phyloP scores from a whole-genome alignment of 2,888 invertebrate species.

The Pristionchus arcanus region DNA sequence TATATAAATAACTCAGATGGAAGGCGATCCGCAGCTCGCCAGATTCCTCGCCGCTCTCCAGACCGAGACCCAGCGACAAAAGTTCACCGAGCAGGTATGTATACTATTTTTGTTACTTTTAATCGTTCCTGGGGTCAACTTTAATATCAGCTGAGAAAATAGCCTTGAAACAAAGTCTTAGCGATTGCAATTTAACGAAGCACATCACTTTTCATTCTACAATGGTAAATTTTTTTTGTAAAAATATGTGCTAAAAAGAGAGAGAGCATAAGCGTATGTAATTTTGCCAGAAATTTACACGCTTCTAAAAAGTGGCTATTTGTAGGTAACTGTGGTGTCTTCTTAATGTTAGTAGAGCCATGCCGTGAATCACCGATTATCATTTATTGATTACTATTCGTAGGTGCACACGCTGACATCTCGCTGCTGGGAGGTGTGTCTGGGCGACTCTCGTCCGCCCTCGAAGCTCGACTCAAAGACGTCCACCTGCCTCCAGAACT shows the following conservation, averaged over 20 bases:
- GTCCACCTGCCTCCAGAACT: conserved; percentile 71
- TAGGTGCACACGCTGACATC: conserved; percentile 73
- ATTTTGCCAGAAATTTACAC: no score
- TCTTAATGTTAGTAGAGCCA: no score
- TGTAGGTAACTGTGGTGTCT: no score
- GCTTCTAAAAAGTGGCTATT: no score
- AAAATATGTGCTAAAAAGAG: no score
- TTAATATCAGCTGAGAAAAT: no score
- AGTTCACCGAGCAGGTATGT: conserved; percentile 75
- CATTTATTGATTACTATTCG: neutral
- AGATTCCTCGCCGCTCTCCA: conserved; percentile 74
- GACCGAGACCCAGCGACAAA: conserved; percentile 75
- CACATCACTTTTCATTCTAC: no score
- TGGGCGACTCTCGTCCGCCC: conserved; percentile 76
- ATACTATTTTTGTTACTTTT: neutral
- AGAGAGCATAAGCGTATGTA: no score
- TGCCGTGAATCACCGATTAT: no score
- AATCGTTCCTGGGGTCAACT: neutral
- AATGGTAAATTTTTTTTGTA: no score
- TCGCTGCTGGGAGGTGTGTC: conserved; percentile 76
- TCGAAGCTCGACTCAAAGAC: conserved; percentile 74
- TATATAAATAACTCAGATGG: neutral
- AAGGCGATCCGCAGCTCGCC: conserved; percentile 66
- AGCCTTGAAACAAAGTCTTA: no score
- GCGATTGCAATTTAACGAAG: no score